These are phyloP conservation scores for Mobula birostris DNA, from an alignment of 2,113 vertebrate species.

Conservation along the genomic window DNA sequence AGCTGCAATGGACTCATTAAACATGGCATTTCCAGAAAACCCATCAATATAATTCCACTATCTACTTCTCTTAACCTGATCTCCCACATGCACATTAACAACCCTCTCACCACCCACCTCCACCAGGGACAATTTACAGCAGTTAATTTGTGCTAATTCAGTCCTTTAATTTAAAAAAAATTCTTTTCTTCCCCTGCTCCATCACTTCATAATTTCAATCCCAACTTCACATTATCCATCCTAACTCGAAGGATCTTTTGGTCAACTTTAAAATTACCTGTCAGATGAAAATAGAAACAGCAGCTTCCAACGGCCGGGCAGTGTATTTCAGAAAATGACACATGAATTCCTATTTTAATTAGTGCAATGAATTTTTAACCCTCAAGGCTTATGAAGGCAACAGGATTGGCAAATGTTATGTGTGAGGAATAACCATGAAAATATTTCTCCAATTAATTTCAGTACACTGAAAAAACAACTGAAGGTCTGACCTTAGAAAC, in stretches of 20 bases:
- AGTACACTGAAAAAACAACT: background rate
- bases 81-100: too few species aligned
- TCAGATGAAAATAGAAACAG: background rate
- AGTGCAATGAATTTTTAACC: background rate
- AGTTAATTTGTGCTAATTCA: too few species aligned
- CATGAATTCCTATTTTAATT: background rate
- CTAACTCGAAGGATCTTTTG: background rate
- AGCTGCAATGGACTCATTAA: too few species aligned
- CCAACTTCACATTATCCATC: too few species aligned
- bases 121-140: too few species aligned
- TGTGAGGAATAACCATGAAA: background rate
- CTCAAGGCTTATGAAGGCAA: background rate
- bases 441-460: background rate
- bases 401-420: background rate
- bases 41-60: too few species aligned
- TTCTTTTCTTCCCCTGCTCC: background rate
- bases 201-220: background rate
- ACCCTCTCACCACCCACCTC: too few species aligned
- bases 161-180: too few species aligned
- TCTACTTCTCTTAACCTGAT: too few species aligned
- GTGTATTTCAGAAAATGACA: background rate
- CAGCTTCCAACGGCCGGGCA: background rate
- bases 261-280: background rate
- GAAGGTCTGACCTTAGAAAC: background rate
- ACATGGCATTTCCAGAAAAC: too few species aligned